A percentile compares a stretch with the other conserved stretches of the same genome.
Evolutionary conservation across 2,113 vertebrate genomes (phyloP).

Genomic region (Nothocercus nigrocapillus): DNA sequence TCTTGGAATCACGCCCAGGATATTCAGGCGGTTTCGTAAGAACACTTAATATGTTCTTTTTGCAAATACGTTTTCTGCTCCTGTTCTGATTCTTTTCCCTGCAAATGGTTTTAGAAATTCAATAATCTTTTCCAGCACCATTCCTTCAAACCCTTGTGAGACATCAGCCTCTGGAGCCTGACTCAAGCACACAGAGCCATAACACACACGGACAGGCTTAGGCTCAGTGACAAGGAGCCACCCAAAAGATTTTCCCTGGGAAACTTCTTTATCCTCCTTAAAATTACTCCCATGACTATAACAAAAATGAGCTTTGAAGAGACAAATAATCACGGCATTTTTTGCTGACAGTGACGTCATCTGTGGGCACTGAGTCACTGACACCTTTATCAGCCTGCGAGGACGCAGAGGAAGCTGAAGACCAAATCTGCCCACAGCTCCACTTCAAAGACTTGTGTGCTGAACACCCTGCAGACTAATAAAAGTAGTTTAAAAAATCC

Average conservation of each 20-base stretch:
- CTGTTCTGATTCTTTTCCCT: not conserved
- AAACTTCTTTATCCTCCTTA: not conserved
- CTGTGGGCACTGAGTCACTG: not conserved
- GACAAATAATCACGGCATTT: not conserved
- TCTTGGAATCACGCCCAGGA: constrained; percentile 36
- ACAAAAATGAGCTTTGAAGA: not conserved
- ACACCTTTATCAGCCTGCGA: not conserved
- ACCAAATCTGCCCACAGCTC: not conserved
- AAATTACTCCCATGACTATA: not conserved
- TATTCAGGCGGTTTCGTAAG: not conserved
- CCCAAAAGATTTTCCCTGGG: not conserved
- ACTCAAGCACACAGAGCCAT: not conserved
- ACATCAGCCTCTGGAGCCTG: not conserved
- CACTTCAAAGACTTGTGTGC: not conserved
- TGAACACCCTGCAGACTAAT: not conserved
- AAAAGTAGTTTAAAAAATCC: not conserved
- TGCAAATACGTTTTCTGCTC: not conserved
- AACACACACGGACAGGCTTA: not conserved
- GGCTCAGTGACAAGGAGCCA: not conserved
- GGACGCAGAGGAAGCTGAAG: not conserved
- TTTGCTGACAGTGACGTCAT: not conserved
- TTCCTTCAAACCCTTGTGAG: not conserved
- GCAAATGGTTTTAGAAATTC: not conserved
- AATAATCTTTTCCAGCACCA: not conserved
- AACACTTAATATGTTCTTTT: not conserved